Base-by-base conservation (phyloP, 1,140 invertebrate genomes). In the Ectropis grisescens region DNA sequence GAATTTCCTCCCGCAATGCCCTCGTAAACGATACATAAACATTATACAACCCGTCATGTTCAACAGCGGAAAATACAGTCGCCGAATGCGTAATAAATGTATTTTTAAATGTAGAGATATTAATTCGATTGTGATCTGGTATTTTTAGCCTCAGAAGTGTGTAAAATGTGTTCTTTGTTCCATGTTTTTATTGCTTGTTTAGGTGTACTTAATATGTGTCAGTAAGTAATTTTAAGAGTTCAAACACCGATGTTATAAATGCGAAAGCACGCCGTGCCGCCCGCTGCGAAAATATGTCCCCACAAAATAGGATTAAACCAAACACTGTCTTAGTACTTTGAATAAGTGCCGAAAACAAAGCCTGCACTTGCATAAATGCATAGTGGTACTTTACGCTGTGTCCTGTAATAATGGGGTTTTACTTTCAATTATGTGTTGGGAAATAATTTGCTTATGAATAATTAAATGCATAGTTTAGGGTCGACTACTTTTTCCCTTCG, bases 1-100 rank as follows among this genome's bases (percentile, higher is more conserved):
- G 69, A 60, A 51, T 80, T 74, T 81, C 71, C 72, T 72, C 58
- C 66, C 65, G 55, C 43, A 59, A 36, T 57, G 46, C 50, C 61
- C 57, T 61, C 35, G 33, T 33, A 11, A 19, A 62, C 58, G 41
- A 78, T 78, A 66, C 72, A 78, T 78, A 72, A 69, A 78, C 69
- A 76, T 72, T 66, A 61, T 66, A 49, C 53, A 55, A 52, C n/a
- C 61, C 46, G 56, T 69, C 70, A 69, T 78, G 76, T 76, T 78
- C 66, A n/a, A 81, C 76, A 76, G 70, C 65, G 70, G 72, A 78
- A 66, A 70, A 67, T 69, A 59, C 40, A 55, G 41, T 66, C 58
- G 54, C 62, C 42, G 27, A 16, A 37, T 65, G 69, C 61, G 53
- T n/a, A n/a, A n/a, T n/a, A n/a, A n/a, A n/a, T n/a, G n/a, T n/a